phyloP scores from a whole-genome alignment of 2,113 vertebrate genomes.

The Rousettus leschenaultii region DNA sequence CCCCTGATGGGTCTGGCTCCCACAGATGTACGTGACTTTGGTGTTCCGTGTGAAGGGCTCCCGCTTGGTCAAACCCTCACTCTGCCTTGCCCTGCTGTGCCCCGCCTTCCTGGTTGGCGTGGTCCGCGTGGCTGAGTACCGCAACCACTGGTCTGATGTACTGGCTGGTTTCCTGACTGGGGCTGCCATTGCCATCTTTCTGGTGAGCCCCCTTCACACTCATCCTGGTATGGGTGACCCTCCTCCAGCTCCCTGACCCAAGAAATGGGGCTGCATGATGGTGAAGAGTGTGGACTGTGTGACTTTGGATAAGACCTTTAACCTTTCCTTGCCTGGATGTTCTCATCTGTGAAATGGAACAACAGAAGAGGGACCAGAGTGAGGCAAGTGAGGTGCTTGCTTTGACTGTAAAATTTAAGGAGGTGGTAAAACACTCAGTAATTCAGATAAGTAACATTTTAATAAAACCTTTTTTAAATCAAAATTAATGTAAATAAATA shows the following conservation, averaged over 20 bases:
- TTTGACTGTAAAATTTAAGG: neutral
- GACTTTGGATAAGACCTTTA: neutral
- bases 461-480: neutral
- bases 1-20: neutral
- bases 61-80: conserved; percentile 89
- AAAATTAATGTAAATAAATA: neutral
- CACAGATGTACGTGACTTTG: conserved; percentile 93
- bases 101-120: conserved; percentile 90
- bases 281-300: neutral
- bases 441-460: neutral
- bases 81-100: conserved; percentile 89
- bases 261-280: neutral
- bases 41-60: conserved; percentile 92
- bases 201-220: conserved; percentile 83
- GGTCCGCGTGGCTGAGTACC: conserved; percentile 90
- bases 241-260: too few relatives aligned
- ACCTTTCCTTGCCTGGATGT: neutral
- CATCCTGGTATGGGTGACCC: neutral
- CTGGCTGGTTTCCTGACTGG: conserved; percentile 91
- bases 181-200: conserved; percentile 88
- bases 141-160: conserved; percentile 94
- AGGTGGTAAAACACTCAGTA: neutral
- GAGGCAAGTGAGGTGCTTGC: neutral
- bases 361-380: neutral
- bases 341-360: neutral